phyloP scores from a whole-genome alignment of 1,140 invertebrate genomes.

The Drosophila ohnishii region DNA sequence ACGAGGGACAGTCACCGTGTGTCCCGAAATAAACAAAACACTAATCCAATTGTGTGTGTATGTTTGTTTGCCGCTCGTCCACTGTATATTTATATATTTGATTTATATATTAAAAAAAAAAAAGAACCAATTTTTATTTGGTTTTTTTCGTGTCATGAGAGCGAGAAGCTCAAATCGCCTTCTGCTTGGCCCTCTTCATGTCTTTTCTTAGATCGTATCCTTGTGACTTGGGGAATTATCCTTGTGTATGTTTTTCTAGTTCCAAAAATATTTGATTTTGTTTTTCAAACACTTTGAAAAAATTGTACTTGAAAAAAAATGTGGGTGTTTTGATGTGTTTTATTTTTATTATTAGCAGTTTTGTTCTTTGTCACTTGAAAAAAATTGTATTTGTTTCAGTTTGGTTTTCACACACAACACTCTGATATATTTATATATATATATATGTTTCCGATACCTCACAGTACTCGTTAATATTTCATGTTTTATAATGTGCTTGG shows the following conservation, averaged over 20 bases:
- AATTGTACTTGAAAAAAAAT: conserved; percentile 55
- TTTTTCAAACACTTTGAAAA: conserved; percentile 44
- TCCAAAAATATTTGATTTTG: conserved; percentile 11
- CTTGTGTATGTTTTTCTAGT: background rate
- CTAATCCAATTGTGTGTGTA: conserved; percentile 81
- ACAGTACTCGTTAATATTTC: conserved; percentile 2
- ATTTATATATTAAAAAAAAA: conserved; percentile 8
- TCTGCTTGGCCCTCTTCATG: conserved; percentile 58
- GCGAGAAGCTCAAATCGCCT: conserved; percentile 42
- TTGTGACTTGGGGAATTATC: background rate
- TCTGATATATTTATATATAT: background rate
- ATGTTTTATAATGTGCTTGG: conserved; percentile 2
- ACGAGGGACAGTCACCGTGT: conserved; percentile 30
- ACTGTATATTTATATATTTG: conserved; percentile 5
- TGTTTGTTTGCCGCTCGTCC: conserved; percentile 60
- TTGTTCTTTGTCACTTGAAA: conserved; percentile 16
- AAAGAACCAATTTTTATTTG: conserved; percentile 25
- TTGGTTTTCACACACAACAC: background rate
- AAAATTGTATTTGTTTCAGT: conserved; percentile 6
- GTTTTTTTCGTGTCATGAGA: conserved; percentile 46
- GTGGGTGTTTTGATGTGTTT: background rate
- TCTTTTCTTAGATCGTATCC: conserved; percentile 13
- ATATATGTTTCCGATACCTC: background rate
- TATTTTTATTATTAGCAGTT: conserved; percentile 9
- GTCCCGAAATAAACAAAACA: conserved; percentile 72